Base-by-base conservation (phyloP, 2,888 invertebrate species). In the Nemotelus pantherinus region DNA sequence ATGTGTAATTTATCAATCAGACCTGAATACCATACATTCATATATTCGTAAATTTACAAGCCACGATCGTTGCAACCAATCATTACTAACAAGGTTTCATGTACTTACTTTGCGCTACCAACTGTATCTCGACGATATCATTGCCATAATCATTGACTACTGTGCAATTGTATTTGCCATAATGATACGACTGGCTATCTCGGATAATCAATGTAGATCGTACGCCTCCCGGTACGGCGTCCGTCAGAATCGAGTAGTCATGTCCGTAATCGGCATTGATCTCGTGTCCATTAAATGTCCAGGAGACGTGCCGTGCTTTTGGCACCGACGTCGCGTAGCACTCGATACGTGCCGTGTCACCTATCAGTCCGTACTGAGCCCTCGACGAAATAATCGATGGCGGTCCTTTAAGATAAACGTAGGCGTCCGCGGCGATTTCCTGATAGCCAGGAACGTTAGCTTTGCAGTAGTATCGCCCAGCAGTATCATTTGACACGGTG, bases 81-180 rank as follows among this genome's bases (percentile, higher is more conserved):
- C 43, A 9, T 63, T 10, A 60, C 45, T 10, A 55, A 78, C 71
- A 39, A 63, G 78, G 25, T 25, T 25, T 5, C 43, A 63, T 71
- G 63, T 81, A 91, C 94, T 93, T 90, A 97, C 97, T 95, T 89
- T 95, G 95, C 81, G 95, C 93, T 85, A 92, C 92, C 81, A 98
- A 89, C 79, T 92, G 90, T 81, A 98, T 97, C 85, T 95, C 93
- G 82, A 94, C 91, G 70, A 93, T 92, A 85, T 95, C 96, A 81
- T 92, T 92, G 63, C 98, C 98, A 82, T 95, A 97, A 80, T 94
- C 93, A 86, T 98, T 98, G 71, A 93, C 92, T 45, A 97, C 96
- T 71, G 96, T 95, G 87, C 98, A 98, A 88, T 96, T 97, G 89
- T 97, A 98, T 82, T 92, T 90, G 64, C 97, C 97, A 84, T 96